A percentile compares a stretch with the other conserved stretches of the same genome.
These are phyloP conservation scores for Trichopria drosophilae DNA, from an alignment of 2,888 invertebrate genomes.

Conservation along the genomic window DNA sequence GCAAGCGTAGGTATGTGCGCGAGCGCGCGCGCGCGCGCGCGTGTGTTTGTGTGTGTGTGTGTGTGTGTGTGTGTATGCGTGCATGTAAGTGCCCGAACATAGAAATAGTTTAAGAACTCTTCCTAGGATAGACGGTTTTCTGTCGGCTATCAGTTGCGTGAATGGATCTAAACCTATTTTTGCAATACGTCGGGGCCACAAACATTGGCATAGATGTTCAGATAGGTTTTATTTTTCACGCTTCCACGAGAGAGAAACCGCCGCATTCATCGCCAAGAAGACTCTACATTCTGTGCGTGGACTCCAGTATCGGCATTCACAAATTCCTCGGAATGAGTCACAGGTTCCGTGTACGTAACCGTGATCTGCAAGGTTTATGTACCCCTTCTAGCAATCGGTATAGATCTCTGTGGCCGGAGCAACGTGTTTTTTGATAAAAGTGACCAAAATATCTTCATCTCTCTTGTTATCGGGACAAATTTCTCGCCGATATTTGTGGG, in stretches of 20 bases:
- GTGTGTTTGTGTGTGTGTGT: too few species aligned
- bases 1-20: too few species aligned
- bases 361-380: slow-evolving; percentile 5
- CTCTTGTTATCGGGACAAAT: slow-evolving; percentile 20
- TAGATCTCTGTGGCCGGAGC: slow-evolving; percentile 9
- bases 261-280: slow-evolving; percentile 23
- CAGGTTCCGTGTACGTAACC: slow-evolving; percentile 13
- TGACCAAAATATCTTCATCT: slow-evolving; percentile 7
- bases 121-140: slow-evolving; percentile 2
- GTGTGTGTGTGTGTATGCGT: too few species aligned
- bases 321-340: slow-evolving; percentile 17
- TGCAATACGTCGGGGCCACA: slow-evolving; percentile 14
- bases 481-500: slow-evolving; percentile 13
- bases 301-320: slow-evolving; percentile 9
- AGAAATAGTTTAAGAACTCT: too few species aligned
- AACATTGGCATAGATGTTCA: slow-evolving; percentile 20
- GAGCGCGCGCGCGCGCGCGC: too few species aligned
- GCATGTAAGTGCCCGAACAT: too few species aligned
- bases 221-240: slow-evolving; percentile 12
- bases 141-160: slow-evolving; percentile 12
- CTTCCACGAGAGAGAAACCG: slow-evolving; percentile 13
- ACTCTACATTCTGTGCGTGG: too few species aligned
- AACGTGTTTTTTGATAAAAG: slow-evolving; percentile 9
- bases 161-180: slow-evolving; percentile 16
- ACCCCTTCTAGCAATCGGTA: slow-evolving; percentile 7